A percentile compares a stretch with the other conserved stretches of the same genome.
Conservation (phyloP, 2,888 invertebrate species). For the Eurois occulta region DNA sequence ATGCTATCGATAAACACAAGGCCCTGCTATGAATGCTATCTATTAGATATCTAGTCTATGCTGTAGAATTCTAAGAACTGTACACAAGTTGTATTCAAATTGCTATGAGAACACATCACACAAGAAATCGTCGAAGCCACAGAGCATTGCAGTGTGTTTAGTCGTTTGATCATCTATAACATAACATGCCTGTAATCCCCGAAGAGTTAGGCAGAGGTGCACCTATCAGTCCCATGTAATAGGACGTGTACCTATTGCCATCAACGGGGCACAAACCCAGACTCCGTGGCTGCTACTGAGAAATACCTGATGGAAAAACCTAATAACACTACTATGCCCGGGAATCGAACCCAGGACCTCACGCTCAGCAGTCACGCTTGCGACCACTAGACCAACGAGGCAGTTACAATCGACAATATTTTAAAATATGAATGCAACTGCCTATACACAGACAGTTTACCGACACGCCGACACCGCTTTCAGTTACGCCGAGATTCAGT, state of each 20-base stretch:
- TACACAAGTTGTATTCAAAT: slow-evolving; percentile 19
- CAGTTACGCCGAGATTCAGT: background rate
- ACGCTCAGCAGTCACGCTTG: too few species aligned
- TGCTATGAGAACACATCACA: slow-evolving; percentile 14
- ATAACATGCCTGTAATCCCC: too few species aligned
- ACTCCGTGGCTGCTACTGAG: too few species aligned
- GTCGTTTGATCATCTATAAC: too few species aligned
- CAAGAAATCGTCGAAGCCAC: slow-evolving; percentile 24
- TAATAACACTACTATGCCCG: too few species aligned
- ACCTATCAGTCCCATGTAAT: too few species aligned
- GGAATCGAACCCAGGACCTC: too few species aligned
- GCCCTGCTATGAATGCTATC: background rate
- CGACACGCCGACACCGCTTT: background rate
- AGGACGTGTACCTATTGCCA: too few species aligned
- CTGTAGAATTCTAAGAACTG: background rate
- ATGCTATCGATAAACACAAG: background rate
- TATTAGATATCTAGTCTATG: background rate
- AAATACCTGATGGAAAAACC: too few species aligned
- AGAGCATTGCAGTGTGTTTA: slow-evolving; percentile 24
- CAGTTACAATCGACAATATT: background rate
- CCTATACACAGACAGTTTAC: background rate
- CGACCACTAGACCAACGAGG: too few species aligned
- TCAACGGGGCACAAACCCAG: too few species aligned
- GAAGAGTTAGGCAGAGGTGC: too few species aligned
- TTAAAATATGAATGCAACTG: background rate